These are phyloP conservation scores for Acipenser oxyrinchus DNA, from an alignment of 2,797 vertebrate species.

Conservation along the genomic window DNA sequence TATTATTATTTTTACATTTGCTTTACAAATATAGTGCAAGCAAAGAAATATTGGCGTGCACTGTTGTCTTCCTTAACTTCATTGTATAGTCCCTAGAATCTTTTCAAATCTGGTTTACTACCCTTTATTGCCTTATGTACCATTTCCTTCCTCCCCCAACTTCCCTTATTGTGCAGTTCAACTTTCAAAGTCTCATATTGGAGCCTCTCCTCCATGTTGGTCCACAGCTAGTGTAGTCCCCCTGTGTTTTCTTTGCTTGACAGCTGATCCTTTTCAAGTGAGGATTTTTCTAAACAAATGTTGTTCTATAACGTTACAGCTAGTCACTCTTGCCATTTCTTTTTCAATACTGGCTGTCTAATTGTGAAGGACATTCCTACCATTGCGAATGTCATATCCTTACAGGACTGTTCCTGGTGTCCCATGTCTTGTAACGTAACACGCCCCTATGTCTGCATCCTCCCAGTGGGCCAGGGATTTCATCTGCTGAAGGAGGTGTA, in stretches of 20 bases:
- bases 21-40: background rate
- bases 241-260: too few species aligned
- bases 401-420: background rate
- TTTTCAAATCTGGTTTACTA: too few species aligned
- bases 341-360: background rate
- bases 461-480: background rate
- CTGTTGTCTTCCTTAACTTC: too few species aligned
- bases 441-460: background rate
- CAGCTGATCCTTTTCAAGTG: too few species aligned
- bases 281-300: too few species aligned
- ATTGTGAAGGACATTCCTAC: background rate
- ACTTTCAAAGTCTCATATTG: background rate
- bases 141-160: background rate
- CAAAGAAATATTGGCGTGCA: too few species aligned
- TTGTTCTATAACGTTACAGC: too few species aligned
- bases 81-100: too few species aligned
- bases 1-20: background rate
- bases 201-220: too few species aligned
- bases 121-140: background rate
- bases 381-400: background rate
- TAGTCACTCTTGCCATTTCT: background rate
- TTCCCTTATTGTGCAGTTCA: background rate
- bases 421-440: background rate
- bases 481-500: constrained; percentile 7
- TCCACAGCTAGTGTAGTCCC: too few species aligned